These are phyloP conservation scores for Lucifuga dentata DNA, from an alignment of 2,113 vertebrate species.

Conservation along the genomic window DNA sequence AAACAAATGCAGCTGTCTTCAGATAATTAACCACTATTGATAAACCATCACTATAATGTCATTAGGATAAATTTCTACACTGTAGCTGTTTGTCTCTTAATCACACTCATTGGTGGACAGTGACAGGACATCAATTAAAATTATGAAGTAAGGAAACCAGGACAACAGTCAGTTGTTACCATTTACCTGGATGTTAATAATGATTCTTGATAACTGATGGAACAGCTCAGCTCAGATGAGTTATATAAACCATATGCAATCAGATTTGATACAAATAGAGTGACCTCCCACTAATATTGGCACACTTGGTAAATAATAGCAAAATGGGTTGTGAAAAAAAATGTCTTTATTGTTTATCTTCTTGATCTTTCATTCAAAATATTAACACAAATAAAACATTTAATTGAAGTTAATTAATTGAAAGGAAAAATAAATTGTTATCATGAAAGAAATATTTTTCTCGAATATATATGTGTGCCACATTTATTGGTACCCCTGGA, in stretches of 20 bases:
- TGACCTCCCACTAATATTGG: background rate
- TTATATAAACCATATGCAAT: conserved; percentile 16
- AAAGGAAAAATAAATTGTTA: too few relatives aligned
- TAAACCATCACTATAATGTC: conserved; percentile 52
- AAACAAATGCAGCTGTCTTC: conserved; percentile 31
- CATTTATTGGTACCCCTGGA: too few relatives aligned
- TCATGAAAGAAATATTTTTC: too few relatives aligned
- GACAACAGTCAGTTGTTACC: conserved; percentile 30
- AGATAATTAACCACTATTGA: conserved; percentile 62
- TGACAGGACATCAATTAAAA: conserved; percentile 43
- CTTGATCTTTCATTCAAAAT: too few relatives aligned
- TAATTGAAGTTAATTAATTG: too few relatives aligned
- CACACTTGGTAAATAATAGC: too few relatives aligned
- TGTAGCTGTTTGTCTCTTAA: conserved; percentile 43
- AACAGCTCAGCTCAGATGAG: background rate
- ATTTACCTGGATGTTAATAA: conserved; percentile 37
- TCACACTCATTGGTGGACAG: conserved; percentile 38
- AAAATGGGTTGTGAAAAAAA: background rate
- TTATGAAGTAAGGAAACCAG: conserved; percentile 31
- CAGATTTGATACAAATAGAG: background rate
- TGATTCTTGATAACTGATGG: conserved; percentile 1
- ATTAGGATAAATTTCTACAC: conserved; percentile 64
- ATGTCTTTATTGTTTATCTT: too few relatives aligned
- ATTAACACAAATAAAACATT: too few relatives aligned
- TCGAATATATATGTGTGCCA: too few relatives aligned